Base-by-base conservation (phyloP, 2,113 vertebrate species). In the Xiphophorus couchianus region DNA sequence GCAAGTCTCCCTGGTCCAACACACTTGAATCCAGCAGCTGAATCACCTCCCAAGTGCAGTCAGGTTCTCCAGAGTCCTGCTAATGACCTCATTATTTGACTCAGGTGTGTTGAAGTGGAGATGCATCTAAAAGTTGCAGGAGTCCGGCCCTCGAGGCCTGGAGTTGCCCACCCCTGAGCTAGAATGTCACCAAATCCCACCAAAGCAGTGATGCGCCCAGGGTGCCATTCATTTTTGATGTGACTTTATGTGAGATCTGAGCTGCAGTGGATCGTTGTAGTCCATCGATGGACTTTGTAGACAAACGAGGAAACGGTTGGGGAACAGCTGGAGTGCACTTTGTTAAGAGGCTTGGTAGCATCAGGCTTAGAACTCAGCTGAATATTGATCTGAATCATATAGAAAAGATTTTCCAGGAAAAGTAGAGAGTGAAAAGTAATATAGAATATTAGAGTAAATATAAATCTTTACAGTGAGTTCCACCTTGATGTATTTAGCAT, bases 121-220 rank as follows among this genome's bases (percentile, higher is more conserved):
- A n/a, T n/a, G n/a, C n/a, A n/a, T n/a, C n/a, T n/a, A n/a, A n/a
- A n/a, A n/a, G n/a, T n/a, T n/a, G n/a, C n/a, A n/a, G n/a, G n/a
- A n/a, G n/a, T n/a, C n/a, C n/a, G n/a, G n/a, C n/a, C n/a, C n/a
- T n/a, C n/a, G n/a, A n/a, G n/a, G n/a, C n/a, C n/a, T n/a, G n/a
- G n/a, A n/a, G n/a, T n/a, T n/a, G n/a, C n/a, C n/a, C n/a, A n/a
- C n/a, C n/a, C n/a, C n/a, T n/a, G n/a, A 77, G 62, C 39, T 51
- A 11, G 76, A 81, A 76, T 80, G 66, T 84, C 84, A 75, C 65
- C 61, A 75, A 65, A 79, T 71, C 66, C 14, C 66, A 44, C 42
- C 27, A 10, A 60, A 48, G 62, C 44, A 29, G 9, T 6, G 61
- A 25, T 2, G 33, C 63, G 62, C 14, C 39, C 39, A 30, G 31